These are phyloP conservation scores for Oostethus manadensis DNA, from an alignment of 2,113 vertebrate species.

Conservation along the genomic window DNA sequence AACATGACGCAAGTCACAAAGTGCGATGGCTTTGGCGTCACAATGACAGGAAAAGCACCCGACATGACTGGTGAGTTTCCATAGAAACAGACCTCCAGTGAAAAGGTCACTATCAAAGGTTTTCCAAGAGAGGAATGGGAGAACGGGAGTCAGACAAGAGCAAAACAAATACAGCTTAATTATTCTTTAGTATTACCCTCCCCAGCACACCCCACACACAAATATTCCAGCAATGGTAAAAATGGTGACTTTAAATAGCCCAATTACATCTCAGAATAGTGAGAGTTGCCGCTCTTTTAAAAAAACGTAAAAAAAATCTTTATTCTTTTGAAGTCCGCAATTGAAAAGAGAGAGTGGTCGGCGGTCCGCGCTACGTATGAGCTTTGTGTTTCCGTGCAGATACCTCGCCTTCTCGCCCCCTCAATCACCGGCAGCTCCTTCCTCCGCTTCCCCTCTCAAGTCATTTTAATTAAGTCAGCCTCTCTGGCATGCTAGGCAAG, in stretches of 20 bases:
- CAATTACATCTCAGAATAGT: slow-evolving; percentile 69
- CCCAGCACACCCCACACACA: slow-evolving; percentile 17
- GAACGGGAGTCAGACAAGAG: slow-evolving; percentile 43
- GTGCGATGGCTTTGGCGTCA: slow-evolving; percentile 41
- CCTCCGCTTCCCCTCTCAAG: slow-evolving; percentile 69
- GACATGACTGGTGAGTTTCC: slow-evolving; percentile 58
- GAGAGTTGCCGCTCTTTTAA: slow-evolving; percentile 41
- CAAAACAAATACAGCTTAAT: slow-evolving; percentile 55
- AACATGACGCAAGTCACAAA: slow-evolving; percentile 36
- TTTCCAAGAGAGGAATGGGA: slow-evolving; percentile 69
- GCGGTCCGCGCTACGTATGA: slow-evolving; percentile 49
- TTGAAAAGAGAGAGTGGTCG: slow-evolving; percentile 74
- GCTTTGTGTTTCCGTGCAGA: slow-evolving; percentile 78
- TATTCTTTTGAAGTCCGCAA: slow-evolving; percentile 75
- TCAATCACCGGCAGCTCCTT: slow-evolving; percentile 68
- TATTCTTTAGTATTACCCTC: slow-evolving; percentile 54
- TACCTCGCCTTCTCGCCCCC: slow-evolving; percentile 72
- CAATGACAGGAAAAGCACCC: slow-evolving; percentile 50
- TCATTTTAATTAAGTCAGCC: slow-evolving; percentile 84
- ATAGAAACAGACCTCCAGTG: slow-evolving; percentile 74
- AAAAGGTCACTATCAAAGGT: slow-evolving; percentile 75
- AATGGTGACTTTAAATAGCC: slow-evolving; percentile 69
- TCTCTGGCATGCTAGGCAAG: slow-evolving; percentile 77
- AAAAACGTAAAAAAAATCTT: slow-evolving; percentile 27
- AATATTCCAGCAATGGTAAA: slow-evolving; percentile 65